These are phyloP conservation scores for Syrrhaptes paradoxus DNA, from an alignment of 2,113 vertebrate species.

Conservation along the genomic window DNA sequence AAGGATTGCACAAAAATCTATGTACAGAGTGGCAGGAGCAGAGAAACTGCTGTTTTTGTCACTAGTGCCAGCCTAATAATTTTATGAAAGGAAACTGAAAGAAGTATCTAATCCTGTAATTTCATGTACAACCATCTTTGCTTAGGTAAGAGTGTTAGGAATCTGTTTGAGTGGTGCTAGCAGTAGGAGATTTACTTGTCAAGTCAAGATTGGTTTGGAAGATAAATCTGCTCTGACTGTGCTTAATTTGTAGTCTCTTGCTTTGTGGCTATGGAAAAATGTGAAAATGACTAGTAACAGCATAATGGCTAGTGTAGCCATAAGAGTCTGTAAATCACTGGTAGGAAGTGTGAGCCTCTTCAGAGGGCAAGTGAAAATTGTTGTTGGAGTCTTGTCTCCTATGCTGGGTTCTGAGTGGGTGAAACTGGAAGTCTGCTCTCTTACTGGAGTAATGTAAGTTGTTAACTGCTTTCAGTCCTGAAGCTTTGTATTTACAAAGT, in stretches of 20 bases:
- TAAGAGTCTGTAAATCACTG: not conserved
- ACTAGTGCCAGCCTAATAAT: not conserved
- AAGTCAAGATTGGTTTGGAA: not conserved
- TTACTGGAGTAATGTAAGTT: not conserved
- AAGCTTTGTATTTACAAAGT: not conserved
- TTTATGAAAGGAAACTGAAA: not conserved
- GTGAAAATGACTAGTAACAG: not conserved
- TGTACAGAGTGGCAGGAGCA: not conserved
- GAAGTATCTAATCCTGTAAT: not conserved
- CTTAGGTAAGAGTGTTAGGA: not conserved
- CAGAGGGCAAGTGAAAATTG: not conserved
- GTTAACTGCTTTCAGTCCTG: not conserved
- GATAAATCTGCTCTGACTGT: not conserved
- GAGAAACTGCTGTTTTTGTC: not conserved
- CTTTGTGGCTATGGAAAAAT: not conserved
- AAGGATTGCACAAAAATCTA: not conserved
- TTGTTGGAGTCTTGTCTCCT: not conserved
- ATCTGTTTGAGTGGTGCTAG: not conserved
- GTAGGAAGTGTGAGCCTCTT: not conserved
- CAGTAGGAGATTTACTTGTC: not conserved
- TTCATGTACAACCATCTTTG: rapidly evolving
- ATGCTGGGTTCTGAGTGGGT: not conserved
- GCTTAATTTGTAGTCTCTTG: not conserved
- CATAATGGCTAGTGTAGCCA: not conserved
- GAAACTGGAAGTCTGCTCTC: not conserved